Evolutionary conservation across 2,797 vertebrate species (phyloP), one percentile per base, ranked within the genome.

Genomic region (Luscinia megarhynchos): DNA sequence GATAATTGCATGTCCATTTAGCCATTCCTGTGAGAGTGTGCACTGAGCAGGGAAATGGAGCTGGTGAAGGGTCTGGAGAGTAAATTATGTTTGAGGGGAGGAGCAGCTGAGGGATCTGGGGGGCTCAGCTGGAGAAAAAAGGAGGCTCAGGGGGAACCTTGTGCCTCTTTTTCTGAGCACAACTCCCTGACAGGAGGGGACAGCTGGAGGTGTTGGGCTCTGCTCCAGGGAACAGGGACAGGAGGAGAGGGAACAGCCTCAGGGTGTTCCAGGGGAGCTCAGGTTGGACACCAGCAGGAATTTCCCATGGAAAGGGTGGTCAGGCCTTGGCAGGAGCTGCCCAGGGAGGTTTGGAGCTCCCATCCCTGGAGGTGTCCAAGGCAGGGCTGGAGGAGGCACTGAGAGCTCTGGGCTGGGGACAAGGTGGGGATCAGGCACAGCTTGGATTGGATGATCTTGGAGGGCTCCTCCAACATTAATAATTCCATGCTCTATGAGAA

Each of bases 361-460:
- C 68, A 41, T 19, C 12, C 20, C 41, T 55, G 41, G 6, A 63
- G 12, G n/a, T 23, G 19, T 8, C 22, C 66, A 4, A 14, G 55
- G 32, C 61, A 36, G 0, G 3, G 0, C 67, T 82, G 48, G 29
- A 55, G 1, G 12, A 24, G 59, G 13, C 41, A 48, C 59, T 24
- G 6, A 13, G 58, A 0, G 68, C 68, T 29, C 68, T 40, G 68
- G 41, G 34, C 58, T 63, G 58, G 50, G 3, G 41, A 24, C 50
- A 34, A 7, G 41, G 29, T n/a, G 50, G 5, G 41, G 0, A 40
- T 6, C 0, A 0, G 41, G 8, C 30, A 48, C 41, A 55, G 29
- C 0, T 20, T 1, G 62, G 48, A 27, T 34, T 15, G 0, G 1
- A 6, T 16, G 20, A 3, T 1, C 53, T 40, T 13, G 55, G 32